Evolutionary conservation across 2,888 invertebrate species (phyloP).

Genomic region (Aplocera efformata): DNA sequence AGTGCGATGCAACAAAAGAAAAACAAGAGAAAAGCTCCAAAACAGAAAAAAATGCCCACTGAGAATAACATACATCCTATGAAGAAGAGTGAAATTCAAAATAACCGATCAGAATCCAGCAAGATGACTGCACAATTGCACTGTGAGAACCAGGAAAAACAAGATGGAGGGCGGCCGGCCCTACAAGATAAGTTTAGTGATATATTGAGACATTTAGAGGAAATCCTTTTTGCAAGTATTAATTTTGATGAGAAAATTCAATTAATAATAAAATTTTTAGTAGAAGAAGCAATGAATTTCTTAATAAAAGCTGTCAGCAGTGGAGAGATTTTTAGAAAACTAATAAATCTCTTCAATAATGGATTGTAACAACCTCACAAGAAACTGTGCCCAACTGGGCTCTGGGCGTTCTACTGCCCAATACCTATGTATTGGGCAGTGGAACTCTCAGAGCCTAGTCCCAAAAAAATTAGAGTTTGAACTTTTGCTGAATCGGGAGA

Average conservation of each 20-base stretch:
- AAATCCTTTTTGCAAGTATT: not conserved
- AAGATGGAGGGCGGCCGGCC: no score
- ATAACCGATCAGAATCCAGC: not conserved
- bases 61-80: no score
- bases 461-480: conserved; percentile 16
- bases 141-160: not conserved
- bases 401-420: conserved; percentile 5
- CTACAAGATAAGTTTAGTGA: no score
- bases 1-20: no score
- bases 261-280: not conserved
- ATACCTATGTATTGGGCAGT: conserved; percentile 20
- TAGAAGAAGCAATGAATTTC: not conserved
- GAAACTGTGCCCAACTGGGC: not conserved
- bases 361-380: not conserved
- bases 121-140: no score
- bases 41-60: no score
- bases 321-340: conserved; percentile 1
- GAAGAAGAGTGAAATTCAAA: no score
- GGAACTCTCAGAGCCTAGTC: conserved; percentile 23
- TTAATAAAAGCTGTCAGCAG: not conserved
- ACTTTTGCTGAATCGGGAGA: conserved; percentile 8
- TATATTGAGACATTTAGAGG: not conserved
- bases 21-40: no score
- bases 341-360: not conserved
- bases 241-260: not conserved